Evolutionary conservation across 2,888 invertebrate species (phyloP).

Genomic region (Piscicola geometra): DNA sequence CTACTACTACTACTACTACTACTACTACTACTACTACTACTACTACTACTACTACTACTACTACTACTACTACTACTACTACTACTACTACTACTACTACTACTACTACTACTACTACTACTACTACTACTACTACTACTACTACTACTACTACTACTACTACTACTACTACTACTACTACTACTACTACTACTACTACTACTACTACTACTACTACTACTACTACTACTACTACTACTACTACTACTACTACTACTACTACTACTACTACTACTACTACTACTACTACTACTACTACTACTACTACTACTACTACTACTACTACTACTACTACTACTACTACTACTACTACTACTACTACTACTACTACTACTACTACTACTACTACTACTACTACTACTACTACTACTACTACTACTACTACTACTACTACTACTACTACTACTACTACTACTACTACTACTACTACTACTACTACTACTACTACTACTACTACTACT

Average conservation of each 20-base stretch:
- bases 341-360: constrained; percentile 19
- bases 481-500: neutral
- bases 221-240: constrained; percentile 22
- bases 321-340: constrained; percentile 22
- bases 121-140: too few species aligned
- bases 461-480: constrained; percentile 2
- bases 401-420: constrained; percentile 2
- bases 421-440: neutral
- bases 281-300: too few species aligned
- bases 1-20: too few species aligned
- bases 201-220: constrained; percentile 24
- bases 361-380: constrained; percentile 26
- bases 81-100: too few species aligned
- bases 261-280: too few species aligned
- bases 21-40: constrained; percentile 13
- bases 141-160: neutral
- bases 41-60: constrained; percentile 36
- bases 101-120: too few species aligned
- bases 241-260: constrained; percentile 11
- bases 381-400: constrained; percentile 6
- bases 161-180: constrained; percentile 24
- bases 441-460: neutral
- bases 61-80: too few species aligned
- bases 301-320: constrained; percentile 18
- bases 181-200: constrained; percentile 22